Evolutionary conservation across 2,888 invertebrate species (phyloP).

Genomic region (Catotricha subobsoleta): DNA sequence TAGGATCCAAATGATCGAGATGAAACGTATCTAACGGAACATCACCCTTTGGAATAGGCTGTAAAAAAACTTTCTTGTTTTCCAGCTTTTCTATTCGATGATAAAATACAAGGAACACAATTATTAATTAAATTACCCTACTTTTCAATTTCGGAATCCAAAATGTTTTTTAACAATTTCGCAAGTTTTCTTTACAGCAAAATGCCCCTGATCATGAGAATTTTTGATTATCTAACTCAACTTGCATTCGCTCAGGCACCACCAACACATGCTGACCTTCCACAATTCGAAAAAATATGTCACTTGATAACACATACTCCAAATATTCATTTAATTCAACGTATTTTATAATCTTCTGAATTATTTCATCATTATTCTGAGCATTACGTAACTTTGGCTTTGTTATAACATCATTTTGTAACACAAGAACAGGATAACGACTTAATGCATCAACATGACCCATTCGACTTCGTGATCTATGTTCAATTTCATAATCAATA

Average conservation of each 20-base stretch:
- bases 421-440: constrained; percentile 12
- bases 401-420: constrained; percentile 1
- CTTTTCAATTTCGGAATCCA: constrained; percentile 13
- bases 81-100: constrained; percentile 15
- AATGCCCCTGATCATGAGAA: constrained; percentile 22
- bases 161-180: constrained; percentile 17
- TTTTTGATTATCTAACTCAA: constrained; percentile 20
- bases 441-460: constrained; percentile 19
- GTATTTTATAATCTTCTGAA: too few relatives aligned
- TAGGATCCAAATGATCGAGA: constrained; percentile 21
- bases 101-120: constrained; percentile 12
- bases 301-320: too few relatives aligned
- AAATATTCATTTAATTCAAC: too few relatives aligned
- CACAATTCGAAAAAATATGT: too few relatives aligned
- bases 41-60: constrained; percentile 18
- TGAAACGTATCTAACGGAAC: constrained; percentile 18
- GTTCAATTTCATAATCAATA: constrained; percentile 17
- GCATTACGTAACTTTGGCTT: too few relatives aligned
- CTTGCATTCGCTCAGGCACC: constrained; percentile 20
- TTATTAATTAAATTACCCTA: constrained; percentile 6
- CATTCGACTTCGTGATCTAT: constrained; percentile 20
- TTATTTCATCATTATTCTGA: too few relatives aligned
- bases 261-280: constrained; percentile 14
- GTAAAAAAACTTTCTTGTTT: constrained; percentile 19
- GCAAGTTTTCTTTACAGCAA: constrained; percentile 16